Conservation (phyloP, 2,888 invertebrate species). For the Glaucopsyche alexis region DNA sequence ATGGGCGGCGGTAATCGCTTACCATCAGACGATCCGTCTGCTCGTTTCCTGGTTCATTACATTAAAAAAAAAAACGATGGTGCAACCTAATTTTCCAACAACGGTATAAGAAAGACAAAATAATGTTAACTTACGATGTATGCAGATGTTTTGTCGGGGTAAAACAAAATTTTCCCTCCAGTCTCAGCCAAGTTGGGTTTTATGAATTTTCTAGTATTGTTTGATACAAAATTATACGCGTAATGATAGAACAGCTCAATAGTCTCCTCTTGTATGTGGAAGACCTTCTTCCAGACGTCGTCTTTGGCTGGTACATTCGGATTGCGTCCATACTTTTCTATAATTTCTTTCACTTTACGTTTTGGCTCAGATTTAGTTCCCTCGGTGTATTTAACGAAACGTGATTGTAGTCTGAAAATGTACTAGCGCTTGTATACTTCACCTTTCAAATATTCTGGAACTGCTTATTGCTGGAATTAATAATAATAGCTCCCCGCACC, state of each 20-base stretch:
- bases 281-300: slow-evolving; percentile 84
- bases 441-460: no score
- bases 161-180: slow-evolving; percentile 82
- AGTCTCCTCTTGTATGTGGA: slow-evolving; percentile 80
- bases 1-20: no score
- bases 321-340: slow-evolving; percentile 83
- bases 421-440: not conserved
- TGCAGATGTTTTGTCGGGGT: slow-evolving; percentile 82
- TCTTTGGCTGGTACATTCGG: slow-evolving; percentile 73
- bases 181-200: slow-evolving; percentile 87
- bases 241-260: slow-evolving; percentile 84
- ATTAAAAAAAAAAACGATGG: no score
- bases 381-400: slow-evolving; percentile 58
- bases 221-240: slow-evolving; percentile 80
- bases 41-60: no score
- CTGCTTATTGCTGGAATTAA: no score
- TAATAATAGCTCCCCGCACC: no score
- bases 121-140: slow-evolving; percentile 78
- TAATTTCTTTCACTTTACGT: slow-evolving; percentile 66
- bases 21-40: no score
- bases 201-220: slow-evolving; percentile 82
- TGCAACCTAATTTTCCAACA: no score
- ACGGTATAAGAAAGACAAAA: not conserved
- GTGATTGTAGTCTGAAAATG: slow-evolving; percentile 54
- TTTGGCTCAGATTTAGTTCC: slow-evolving; percentile 59